Evolutionary conservation across 2,113 vertebrate genomes (phyloP), one percentile per base, ranked within the genome.

Genomic region (Gavialis gangeticus): DNA sequence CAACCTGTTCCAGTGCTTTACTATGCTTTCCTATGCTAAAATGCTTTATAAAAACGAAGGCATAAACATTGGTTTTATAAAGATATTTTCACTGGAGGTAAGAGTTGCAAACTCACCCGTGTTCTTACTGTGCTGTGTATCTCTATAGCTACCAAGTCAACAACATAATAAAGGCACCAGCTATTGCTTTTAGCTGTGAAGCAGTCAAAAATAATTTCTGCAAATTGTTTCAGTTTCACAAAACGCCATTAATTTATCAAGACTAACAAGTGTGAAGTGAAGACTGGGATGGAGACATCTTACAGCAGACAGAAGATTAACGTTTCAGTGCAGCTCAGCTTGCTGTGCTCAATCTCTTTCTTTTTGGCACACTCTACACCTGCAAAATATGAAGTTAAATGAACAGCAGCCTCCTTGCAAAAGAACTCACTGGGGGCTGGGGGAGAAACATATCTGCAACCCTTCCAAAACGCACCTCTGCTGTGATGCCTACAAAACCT

Each of bases 221-320:
- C n/a, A 27, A 57, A 46, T 46, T 24, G 46, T 46, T 4, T 13
- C 25, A 0, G 25, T 5, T 71, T 57, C 19, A 17, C 5, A 4
- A 1, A 21, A 12, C 3, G 8, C 11, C 12, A 5, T 2, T 4
- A 5, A 12, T 37, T 55, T 10, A 24, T 12, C 11, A 0, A 3
- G 4, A 18, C n/a, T n/a, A 30, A 37, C 1, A 1, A 59, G 22
- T 10, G 1, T 6, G 6, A 4, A 62, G 19, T 11, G 6, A 3
- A 30, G 60, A 18, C 18, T 37, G 22, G 1, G 9, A 27, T 5
- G 46, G 0, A 25, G 30, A 59, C 24, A 8, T 2, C 15, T 12
- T 17, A 56, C 34, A 34, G 34, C 27, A 5, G 12, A 28, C 28
- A 73, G 67, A 28, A 59, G 12, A 37, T 37, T 5, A 37, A 37